A percentile compares a stretch with the other conserved stretches of the same genome.
Evolutionary conservation across 1,140 invertebrate species (phyloP).

Genomic region (Sycobia sp.): DNA sequence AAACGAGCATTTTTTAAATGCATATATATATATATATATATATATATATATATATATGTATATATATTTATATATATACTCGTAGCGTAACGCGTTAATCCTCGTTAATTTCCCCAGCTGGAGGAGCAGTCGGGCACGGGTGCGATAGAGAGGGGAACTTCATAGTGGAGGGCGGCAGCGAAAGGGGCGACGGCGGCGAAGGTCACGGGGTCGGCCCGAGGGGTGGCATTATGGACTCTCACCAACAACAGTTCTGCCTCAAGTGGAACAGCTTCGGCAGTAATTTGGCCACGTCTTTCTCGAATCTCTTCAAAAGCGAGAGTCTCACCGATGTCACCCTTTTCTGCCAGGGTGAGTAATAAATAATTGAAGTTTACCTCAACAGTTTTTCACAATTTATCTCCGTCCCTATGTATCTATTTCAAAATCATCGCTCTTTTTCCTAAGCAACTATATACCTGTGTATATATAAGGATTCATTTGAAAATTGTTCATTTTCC

Average conservation of each 20-base stretch:
- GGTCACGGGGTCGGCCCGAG: slow-evolving; percentile 52
- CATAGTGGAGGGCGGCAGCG: slow-evolving; percentile 49
- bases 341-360: slow-evolving; percentile 83
- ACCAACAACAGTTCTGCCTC: slow-evolving; percentile 87
- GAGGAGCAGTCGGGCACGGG: slow-evolving; percentile 56
- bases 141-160: slow-evolving; percentile 53
- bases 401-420: too few species aligned
- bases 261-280: slow-evolving; percentile 92
- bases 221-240: slow-evolving; percentile 74
- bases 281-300: slow-evolving; percentile 85
- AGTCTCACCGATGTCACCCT: slow-evolving; percentile 86
- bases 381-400: too few species aligned
- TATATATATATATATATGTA: too few species aligned
- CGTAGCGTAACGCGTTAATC: too few species aligned
- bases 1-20: too few species aligned
- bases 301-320: slow-evolving; percentile 87
- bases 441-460: too few species aligned
- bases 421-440: too few species aligned
- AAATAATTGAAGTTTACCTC: too few species aligned
- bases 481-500: too few species aligned
- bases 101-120: slow-evolving; percentile 50
- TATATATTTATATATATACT: too few species aligned
- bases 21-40: too few species aligned
- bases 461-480: too few species aligned
- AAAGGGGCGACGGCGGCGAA: slow-evolving; percentile 53